phyloP scores from a whole-genome alignment of 1,140 invertebrate species.

The Drosophila subobscura region DNA sequence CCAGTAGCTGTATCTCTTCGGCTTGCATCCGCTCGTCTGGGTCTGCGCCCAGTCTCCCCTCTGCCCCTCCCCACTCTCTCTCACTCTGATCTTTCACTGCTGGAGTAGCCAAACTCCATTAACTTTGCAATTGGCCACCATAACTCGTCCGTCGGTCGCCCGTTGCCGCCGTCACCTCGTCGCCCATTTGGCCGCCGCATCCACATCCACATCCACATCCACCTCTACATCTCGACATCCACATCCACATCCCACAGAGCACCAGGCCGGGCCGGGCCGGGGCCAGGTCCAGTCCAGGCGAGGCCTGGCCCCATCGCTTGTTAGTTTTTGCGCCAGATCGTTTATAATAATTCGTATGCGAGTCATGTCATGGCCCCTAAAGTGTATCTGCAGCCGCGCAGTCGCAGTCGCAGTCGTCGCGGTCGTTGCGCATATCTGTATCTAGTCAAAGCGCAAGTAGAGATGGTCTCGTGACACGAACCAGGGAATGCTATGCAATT shows the following conservation, averaged over 20 bases:
- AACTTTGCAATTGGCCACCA: conserved; percentile 82
- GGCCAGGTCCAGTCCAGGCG: conserved; percentile 30
- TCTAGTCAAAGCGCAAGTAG: conserved; percentile 50
- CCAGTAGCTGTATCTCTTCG: conserved; percentile 55
- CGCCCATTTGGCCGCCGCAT: conserved; percentile 47
- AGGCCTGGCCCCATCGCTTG: conserved; percentile 62
- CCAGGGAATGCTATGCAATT: not conserved
- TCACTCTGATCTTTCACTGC: conserved; percentile 49
- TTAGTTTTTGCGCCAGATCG: conserved; percentile 82
- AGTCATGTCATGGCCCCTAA: conserved; percentile 82
- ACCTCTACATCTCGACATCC: conserved; percentile 1
- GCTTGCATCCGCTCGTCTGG: conserved; percentile 46
- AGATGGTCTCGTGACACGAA: conserved; percentile 34
- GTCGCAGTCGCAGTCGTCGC: conserved; percentile 41
- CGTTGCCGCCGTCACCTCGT: conserved; percentile 45
- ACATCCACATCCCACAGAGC: conserved; percentile 30
- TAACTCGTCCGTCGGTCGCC: conserved; percentile 66
- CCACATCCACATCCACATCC: conserved; percentile 27
- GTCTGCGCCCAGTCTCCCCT: conserved; percentile 7
- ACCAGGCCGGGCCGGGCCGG: not conserved
- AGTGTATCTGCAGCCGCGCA: conserved; percentile 79
- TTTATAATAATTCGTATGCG: conserved; percentile 83
- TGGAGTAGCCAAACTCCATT: conserved; percentile 82
- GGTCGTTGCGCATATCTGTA: conserved; percentile 73
- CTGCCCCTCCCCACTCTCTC: not conserved